Evolutionary conservation across 64 coral and sea anemone species (phyloP).

Genomic region (Cladopsammia gracilis): DNA sequence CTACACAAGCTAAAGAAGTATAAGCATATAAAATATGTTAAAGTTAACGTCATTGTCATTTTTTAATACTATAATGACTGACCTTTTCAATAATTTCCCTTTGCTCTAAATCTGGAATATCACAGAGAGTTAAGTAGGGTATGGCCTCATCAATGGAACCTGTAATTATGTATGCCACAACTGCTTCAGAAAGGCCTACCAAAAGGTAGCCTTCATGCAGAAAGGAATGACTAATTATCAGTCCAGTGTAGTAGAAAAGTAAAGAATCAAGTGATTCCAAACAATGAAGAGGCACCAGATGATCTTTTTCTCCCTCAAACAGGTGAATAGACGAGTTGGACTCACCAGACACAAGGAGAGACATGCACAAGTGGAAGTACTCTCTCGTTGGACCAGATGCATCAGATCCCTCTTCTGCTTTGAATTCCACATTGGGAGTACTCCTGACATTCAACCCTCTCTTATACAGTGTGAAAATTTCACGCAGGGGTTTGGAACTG

Average conservation of each 20-base stretch:
- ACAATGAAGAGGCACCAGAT: slow-evolving; percentile 41
- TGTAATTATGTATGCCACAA: slow-evolving; percentile 35
- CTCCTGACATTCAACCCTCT: slow-evolving; percentile 55
- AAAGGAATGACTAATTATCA: slow-evolving; percentile 35
- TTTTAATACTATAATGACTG: background rate
- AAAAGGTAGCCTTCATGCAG: slow-evolving; percentile 40
- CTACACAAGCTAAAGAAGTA: no score
- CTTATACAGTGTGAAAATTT: slow-evolving; percentile 66
- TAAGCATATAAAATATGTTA: no score
- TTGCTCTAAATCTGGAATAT: slow-evolving; percentile 32
- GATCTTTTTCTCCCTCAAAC: slow-evolving; percentile 44
- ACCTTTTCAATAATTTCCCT: slow-evolving; percentile 26
- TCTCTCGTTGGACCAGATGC: slow-evolving; percentile 25
- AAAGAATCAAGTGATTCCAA: slow-evolving; percentile 34
- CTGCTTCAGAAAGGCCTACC: slow-evolving; percentile 23
- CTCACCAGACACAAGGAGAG: slow-evolving; percentile 3
- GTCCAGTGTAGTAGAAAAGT: slow-evolving; percentile 33
- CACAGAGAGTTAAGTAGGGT: background rate
- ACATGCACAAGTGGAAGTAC: background rate
- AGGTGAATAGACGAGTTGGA: background rate
- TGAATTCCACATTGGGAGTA: no score
- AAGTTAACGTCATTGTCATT: no score
- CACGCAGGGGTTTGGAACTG: slow-evolving; percentile 16
- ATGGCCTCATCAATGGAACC: background rate
- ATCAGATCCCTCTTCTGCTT: slow-evolving; percentile 28